A percentile compares a stretch with the other conserved stretches of the same genome.
phyloP scores from a whole-genome alignment of 2,888 invertebrate genomes.

The Steinernema scapterisci region DNA sequence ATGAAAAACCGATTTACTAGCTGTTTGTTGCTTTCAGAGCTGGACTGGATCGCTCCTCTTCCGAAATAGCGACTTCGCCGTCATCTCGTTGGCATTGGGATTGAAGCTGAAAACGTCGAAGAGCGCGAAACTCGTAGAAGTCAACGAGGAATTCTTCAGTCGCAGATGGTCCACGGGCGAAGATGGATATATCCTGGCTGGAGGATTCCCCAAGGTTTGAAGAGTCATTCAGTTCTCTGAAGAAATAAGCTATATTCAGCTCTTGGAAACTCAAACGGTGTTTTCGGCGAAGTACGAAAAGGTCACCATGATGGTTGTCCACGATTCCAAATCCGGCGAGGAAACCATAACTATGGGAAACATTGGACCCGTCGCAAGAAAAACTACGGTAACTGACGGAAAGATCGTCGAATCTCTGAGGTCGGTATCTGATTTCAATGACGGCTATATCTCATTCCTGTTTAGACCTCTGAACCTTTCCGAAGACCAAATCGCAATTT shows the following conservation, averaged over 20 bases:
- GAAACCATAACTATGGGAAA: slow-evolving; percentile 13
- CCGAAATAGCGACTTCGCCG: slow-evolving; percentile 66
- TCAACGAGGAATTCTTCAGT: slow-evolving; percentile 75
- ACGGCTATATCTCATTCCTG: neutral
- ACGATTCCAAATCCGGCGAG: neutral
- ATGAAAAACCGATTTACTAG: too few relatives aligned
- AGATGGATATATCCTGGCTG: slow-evolving; percentile 4
- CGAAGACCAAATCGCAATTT: slow-evolving; percentile 22
- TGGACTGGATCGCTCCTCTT: slow-evolving; percentile 66
- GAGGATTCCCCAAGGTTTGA: neutral
- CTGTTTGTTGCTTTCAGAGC: too few relatives aligned
- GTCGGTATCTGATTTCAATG: neutral
- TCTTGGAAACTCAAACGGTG: neutral
- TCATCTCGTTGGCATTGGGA: slow-evolving; percentile 21
- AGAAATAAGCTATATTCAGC: neutral
- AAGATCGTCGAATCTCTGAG: neutral
- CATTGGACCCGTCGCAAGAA: slow-evolving; percentile 29
- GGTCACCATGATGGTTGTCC: neutral
- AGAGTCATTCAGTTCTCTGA: neutral
- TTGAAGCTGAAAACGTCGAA: slow-evolving; percentile 28
- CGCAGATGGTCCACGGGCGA: neutral
- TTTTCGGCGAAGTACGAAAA: neutral
- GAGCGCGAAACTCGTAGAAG: slow-evolving; percentile 67
- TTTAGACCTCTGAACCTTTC: slow-evolving; percentile 29
- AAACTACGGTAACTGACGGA: neutral